Conservation (phyloP, 53 echinoderm and acorn worm genomes). For the Echinometra lucunter region DNA sequence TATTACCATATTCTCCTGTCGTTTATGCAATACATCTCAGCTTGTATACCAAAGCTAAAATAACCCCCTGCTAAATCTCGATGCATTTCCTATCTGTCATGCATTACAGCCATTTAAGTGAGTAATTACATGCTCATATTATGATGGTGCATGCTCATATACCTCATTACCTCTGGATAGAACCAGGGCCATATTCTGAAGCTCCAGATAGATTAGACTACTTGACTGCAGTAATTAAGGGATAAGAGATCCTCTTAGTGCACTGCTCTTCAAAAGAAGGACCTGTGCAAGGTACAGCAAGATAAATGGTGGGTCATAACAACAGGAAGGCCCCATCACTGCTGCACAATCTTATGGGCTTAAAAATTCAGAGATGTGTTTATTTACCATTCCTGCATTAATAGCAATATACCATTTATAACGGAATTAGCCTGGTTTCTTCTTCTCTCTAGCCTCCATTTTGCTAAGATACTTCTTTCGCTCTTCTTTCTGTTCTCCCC, state of each 20-base stretch:
- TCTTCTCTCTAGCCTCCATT: neutral
- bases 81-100: neutral
- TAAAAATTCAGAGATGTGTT: neutral
- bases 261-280: neutral
- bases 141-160: neutral
- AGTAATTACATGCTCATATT: conserved; percentile 1
- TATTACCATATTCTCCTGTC: neutral
- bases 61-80: neutral
- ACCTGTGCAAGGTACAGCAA: neutral
- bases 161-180: neutral
- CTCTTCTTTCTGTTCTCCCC: no score
- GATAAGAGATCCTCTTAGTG: neutral
- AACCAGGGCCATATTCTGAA: neutral
- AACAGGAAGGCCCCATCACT: neutral
- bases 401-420: neutral
- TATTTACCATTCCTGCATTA: neutral
- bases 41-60: neutral
- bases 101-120: neutral
- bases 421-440: conserved; percentile 9
- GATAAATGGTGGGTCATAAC: neutral
- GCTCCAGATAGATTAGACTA: neutral
- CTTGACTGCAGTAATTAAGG: conserved; percentile 19
- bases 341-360: neutral
- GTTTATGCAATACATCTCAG: neutral
- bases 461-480: neutral